A percentile compares a stretch with the other conserved stretches of the same genome.
phyloP scores from a whole-genome alignment of 2,797 vertebrate species.

The Poecilia velifera region DNA sequence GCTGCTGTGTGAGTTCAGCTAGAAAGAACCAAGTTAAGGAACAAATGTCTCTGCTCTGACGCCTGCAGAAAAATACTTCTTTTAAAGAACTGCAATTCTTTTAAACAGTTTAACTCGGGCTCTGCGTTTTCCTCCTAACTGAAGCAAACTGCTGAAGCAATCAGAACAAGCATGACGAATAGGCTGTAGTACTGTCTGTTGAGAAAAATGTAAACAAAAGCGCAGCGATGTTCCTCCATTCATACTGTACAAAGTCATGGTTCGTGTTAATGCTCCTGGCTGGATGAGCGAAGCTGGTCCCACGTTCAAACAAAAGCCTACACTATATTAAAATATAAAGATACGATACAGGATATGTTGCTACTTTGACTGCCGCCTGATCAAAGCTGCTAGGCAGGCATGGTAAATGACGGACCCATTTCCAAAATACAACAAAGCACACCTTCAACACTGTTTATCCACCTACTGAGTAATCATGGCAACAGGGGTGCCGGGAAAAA shows the following conservation, averaged over 20 bases:
- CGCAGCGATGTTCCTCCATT: conserved; percentile 63
- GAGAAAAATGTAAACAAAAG: conserved; percentile 69
- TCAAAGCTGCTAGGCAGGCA: conserved; percentile 63
- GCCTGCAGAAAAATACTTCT: conserved; percentile 30
- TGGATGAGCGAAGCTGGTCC: conserved; percentile 72
- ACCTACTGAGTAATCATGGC: conserved; percentile 65
- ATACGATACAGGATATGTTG: conserved; percentile 74
- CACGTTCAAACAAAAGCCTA: conserved; percentile 71
- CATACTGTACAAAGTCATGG: conserved; percentile 62
- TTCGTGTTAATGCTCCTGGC: conserved; percentile 57
- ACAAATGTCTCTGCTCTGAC: conserved; percentile 21
- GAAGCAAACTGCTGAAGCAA: conserved; percentile 38
- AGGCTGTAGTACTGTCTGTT: conserved; percentile 48
- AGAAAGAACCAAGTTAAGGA: conserved; percentile 32
- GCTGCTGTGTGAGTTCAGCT: conserved; percentile 36
- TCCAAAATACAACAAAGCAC: conserved; percentile 73
- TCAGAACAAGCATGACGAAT: conserved; percentile 46
- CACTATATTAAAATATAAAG: conserved; percentile 75
- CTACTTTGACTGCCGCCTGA: conserved; percentile 76
- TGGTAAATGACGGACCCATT: conserved; percentile 64
- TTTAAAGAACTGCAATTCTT: conserved; percentile 31
- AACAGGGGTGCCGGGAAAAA: conserved; percentile 52
- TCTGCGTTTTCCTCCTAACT: conserved; percentile 35
- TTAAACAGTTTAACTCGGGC: conserved; percentile 22
- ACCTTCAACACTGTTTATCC: conserved; percentile 72